Percentiles rank a stretch among this genome's conserved stretches.
Conservation (phyloP, 2,888 invertebrate species). For the Lysandra bellargus region DNA sequence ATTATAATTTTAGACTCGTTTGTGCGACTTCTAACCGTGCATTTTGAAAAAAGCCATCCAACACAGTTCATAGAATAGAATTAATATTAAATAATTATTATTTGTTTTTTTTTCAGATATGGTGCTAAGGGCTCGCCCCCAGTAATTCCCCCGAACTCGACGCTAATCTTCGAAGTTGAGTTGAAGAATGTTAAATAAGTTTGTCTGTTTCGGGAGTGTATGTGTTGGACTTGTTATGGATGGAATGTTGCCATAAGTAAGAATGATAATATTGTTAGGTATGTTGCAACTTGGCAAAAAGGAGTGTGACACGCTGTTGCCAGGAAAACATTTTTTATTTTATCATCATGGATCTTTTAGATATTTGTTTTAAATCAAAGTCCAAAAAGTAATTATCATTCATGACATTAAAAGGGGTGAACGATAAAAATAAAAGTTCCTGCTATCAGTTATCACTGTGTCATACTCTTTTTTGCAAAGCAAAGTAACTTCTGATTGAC, state of each 20-base stretch:
- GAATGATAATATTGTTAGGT: constrained; percentile 22
- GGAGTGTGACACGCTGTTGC: neutral
- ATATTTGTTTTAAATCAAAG: neutral
- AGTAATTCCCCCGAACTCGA: constrained; percentile 92
- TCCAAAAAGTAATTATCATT: too few relatives aligned
- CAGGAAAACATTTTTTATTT: neutral
- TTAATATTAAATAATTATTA: neutral
- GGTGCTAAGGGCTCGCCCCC: constrained; percentile 90
- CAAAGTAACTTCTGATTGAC: neutral
- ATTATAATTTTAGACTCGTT: too few relatives aligned
- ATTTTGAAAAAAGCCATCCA: too few relatives aligned
- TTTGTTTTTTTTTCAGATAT: constrained; percentile 75
- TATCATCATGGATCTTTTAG: neutral
- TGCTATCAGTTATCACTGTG: neutral
- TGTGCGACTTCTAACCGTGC: too few relatives aligned
- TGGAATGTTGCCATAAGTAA: constrained; percentile 34
- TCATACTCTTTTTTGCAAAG: neutral
- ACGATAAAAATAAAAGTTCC: neutral
- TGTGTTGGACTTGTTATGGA: constrained; percentile 44
- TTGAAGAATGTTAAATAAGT: constrained; percentile 87
- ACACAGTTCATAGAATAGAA: neutral
- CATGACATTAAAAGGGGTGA: too few relatives aligned
- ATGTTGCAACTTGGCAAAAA: neutral
- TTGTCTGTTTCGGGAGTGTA: constrained; percentile 34
- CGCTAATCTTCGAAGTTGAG: constrained; percentile 94